Conservation (phyloP, 1,140 invertebrate species). For the Leptestheria dahalacensis region DNA sequence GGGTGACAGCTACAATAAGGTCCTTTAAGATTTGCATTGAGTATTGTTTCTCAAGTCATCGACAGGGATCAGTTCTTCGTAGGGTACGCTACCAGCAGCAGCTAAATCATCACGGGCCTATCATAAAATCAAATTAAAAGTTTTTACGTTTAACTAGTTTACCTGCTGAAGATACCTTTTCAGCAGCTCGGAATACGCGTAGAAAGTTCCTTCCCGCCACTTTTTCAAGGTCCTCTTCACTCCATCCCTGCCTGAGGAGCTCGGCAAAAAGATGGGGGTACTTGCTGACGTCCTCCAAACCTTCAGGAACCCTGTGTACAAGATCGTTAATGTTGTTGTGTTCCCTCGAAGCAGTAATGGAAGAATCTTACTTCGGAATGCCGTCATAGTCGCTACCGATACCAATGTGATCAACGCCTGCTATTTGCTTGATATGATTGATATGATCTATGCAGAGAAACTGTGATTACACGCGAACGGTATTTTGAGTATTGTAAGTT, state of each 20-base stretch:
- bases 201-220: conserved; percentile 34
- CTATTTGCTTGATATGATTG: conserved; percentile 33
- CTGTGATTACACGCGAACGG: conserved; percentile 20
- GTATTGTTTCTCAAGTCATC: not conserved
- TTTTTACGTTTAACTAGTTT: no score
- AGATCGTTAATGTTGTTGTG: not conserved
- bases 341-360: no score
- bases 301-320: conserved; percentile 50
- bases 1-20: no score
- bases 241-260: conserved; percentile 27
- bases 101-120: not conserved
- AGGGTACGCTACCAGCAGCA: not conserved
- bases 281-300: conserved; percentile 76
- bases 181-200: conserved; percentile 31
- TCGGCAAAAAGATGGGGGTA: conserved; percentile 60
- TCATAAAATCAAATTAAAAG: not conserved
- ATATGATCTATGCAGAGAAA: conserved; percentile 29
- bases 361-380: conserved; percentile 24
- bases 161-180: conserved; percentile 32
- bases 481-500: conserved; percentile 26
- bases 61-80: not conserved
- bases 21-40: not conserved
- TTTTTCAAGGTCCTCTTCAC: conserved; percentile 31
- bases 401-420: conserved; percentile 38
- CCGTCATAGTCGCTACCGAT: conserved; percentile 46